Base-by-base conservation (phyloP, 2,888 invertebrate species). In the Polymixis flavicincta region DNA sequence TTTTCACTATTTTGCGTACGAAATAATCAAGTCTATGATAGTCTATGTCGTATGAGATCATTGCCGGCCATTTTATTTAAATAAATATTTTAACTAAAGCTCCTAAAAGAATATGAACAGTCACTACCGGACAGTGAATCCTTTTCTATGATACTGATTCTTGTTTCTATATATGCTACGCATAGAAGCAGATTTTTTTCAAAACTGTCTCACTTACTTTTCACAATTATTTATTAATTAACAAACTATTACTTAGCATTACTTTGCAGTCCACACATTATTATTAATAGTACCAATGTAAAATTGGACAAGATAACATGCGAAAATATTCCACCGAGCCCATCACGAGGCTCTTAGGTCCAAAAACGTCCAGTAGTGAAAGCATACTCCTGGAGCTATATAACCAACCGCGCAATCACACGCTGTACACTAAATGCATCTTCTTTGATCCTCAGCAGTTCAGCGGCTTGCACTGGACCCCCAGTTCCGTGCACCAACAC, bases 401-500 rank as follows among this genome's bases (percentile, higher is more conserved):
- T 74, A 88, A 80, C 80, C 71, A 78, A 75, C 75, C 66, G 71
- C 76, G 72, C 77, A 71, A 64, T 78, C 76, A 83, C 84, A 78
- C 83, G 78, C 88, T 92, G 90, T 92, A 92, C 91, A 92, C 80
- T 84, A 86, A 89, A 87, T 85, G 85, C 83, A 75, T 68, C 64
- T 65, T 69, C 37, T 66, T 13, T 48, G 60, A 63, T 68, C 42
- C 28, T 87, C 75, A 87, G 68, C 88, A 88, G 65, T 74, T 63
- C n/a, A 82, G 82, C 65, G 97, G 97, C 86, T 97, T 97, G 93
- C 99, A 99, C 91, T 98, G 98, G 75, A 99, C 99, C 65, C 99
- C 99, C 80, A 98, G 95, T 91, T 98, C 98, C 59, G 98, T 98
- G 94, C 99, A 99, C 94, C 98, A 98, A 93, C 99, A 99, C 94